These are phyloP conservation scores for Polypterus bichir DNA, from an alignment of 2,113 vertebrate genomes.

Conservation along the genomic window DNA sequence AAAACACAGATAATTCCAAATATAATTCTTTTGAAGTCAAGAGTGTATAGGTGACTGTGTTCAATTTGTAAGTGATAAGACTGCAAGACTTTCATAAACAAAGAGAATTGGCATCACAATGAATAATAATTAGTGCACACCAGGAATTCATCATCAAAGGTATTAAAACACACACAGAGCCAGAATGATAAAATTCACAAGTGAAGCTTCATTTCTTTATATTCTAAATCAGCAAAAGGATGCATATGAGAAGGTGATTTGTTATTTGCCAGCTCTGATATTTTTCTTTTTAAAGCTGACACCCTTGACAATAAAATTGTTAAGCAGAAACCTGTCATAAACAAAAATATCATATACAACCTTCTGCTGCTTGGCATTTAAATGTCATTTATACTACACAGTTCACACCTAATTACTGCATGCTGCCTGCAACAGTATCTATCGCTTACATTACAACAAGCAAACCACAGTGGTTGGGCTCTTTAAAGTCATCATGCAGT, in stretches of 20 bases:
- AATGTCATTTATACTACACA: slow-evolving; percentile 42
- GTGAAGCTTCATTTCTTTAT: too few species aligned
- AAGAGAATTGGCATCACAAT: too few species aligned
- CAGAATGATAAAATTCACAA: too few species aligned
- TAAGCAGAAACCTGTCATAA: slow-evolving; percentile 5
- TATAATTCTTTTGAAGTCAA: too few species aligned
- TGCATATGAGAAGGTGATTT: slow-evolving; percentile 1
- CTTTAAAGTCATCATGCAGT: slow-evolving; percentile 29
- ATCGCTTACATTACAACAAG: slow-evolving; percentile 41
- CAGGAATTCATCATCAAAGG: too few species aligned
- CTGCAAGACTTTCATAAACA: too few species aligned
- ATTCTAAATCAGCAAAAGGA: not conserved
- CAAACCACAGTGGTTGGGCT: slow-evolving; percentile 20
- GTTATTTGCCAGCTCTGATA: slow-evolving; percentile 13
- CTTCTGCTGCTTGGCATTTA: slow-evolving; percentile 37
- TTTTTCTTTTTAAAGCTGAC: not conserved
- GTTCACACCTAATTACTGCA: slow-evolving; percentile 50
- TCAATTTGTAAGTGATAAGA: too few species aligned
- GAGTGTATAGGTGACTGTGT: too few species aligned
- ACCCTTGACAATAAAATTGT: not conserved
- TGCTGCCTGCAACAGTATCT: slow-evolving; percentile 33
- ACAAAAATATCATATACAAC: slow-evolving; percentile 9
- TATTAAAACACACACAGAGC: too few species aligned
- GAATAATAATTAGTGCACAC: too few species aligned
- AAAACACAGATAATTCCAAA: too few species aligned